Base-by-base conservation (phyloP, 2,888 invertebrate genomes). In the Galerucella nymphaeae region DNA sequence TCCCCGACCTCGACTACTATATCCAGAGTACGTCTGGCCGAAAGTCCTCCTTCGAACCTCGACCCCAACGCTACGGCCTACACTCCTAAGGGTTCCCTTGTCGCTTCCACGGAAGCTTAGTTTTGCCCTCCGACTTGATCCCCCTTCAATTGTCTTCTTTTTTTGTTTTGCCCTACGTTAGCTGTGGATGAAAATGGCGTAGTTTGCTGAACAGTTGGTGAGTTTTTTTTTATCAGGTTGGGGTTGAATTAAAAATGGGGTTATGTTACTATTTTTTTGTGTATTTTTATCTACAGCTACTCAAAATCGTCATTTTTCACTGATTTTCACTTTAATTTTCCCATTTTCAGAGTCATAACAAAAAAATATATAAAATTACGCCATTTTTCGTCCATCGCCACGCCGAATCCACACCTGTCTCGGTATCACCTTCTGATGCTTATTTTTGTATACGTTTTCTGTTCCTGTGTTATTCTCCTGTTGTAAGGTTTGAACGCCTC, bases 41-140 rank as follows among this genome's bases (percentile, higher is more conserved):
- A 83, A 67, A 83, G 80, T 70, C 79, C 85, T 83, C 82, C 89
- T 82, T 80, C 80, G 58, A 79, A 87, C 76, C 90, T 97, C 75
- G 97, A 97, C 88, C 97, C 97, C 71, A 96, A 96, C 88, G 97
- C 97, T 77, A 92, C 93, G 77, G 94, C 94, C 80, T 97, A 97
- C 88, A 96, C 96, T 78, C 97, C 97, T 76, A 96, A 96, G 84
- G 87, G 88, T 80, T 90, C 90, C 76, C 88, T 90, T 78, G 88
- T 90, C 79, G 87, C 90, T 79, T 89, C 89, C 77, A 90, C 90
- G 74, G 90, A 90, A 87, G 90, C 90, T 86, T 90, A 70, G 50
- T 73, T 73, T 66, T n/a, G 50, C 66, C 70, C 68, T 38, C 65
- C 72, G 74, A 71, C 74, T 67, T 50, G 48, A 18, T 13, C n/a